A percentile compares a stretch with the other conserved stretches of the same genome.
These are phyloP conservation scores for Tauraco hartlaubi DNA, from an alignment of 2,797 vertebrate species.

Conservation along the genomic window DNA sequence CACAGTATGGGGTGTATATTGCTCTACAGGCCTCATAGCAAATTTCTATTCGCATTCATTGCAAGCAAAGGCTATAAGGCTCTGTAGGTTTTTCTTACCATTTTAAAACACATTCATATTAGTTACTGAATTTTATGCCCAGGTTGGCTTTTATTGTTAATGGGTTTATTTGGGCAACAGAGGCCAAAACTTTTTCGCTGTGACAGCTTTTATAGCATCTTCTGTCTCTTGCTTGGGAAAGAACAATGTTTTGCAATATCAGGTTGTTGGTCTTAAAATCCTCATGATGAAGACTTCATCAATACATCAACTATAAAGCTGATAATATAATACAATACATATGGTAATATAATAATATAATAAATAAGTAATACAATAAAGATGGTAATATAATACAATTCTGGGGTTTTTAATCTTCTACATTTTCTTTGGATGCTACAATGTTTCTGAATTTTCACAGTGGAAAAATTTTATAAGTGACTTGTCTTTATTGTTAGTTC, in stretches of 20 bases:
- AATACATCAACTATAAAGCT: neutral
- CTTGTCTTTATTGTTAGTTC: conserved; percentile 54
- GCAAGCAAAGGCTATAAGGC: neutral
- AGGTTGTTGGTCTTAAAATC: neutral
- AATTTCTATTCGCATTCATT: neutral
- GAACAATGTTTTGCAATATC: neutral
- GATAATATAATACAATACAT: neutral
- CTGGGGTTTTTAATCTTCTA: neutral
- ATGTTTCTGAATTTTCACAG: conserved; percentile 33
- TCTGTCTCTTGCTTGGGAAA: conserved; percentile 3
- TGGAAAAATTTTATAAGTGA: conserved; percentile 69
- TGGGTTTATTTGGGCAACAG: neutral
- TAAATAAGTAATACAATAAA: conserved; percentile 25
- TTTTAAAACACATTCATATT: neutral
- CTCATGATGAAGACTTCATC: neutral
- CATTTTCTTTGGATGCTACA: conserved; percentile 26
- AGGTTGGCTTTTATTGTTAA: neutral
- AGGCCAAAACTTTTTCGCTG: neutral
- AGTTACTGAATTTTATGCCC: neutral
- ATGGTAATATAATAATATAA: neutral
- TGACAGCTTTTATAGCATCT: neutral
- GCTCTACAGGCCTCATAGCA: neutral
- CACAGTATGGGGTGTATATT: neutral
- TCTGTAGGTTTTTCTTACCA: neutral
- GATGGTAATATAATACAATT: neutral